Conservation (phyloP, 2,797 vertebrate genomes). For the Aulostomus chinensis region DNA sequence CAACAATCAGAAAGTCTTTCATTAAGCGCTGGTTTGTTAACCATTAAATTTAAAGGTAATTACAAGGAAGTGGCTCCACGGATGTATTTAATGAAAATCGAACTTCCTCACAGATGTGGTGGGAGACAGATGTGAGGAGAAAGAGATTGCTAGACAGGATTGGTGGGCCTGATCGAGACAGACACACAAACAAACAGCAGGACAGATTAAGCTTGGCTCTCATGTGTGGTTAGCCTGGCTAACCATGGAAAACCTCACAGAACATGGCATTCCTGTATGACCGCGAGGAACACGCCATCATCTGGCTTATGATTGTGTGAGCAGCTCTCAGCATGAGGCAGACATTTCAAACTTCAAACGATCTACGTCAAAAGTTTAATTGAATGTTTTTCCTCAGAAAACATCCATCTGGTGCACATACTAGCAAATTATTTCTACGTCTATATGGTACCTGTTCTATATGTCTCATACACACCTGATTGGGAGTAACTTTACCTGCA, state of each 20-base stretch:
- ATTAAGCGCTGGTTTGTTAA: constrained; percentile 49
- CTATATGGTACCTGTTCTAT: no score
- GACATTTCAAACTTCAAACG: constrained; percentile 55
- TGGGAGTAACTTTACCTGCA: no score
- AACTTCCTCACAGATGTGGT: constrained; percentile 64
- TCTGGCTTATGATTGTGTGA: constrained; percentile 54
- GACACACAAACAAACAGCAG: constrained; percentile 8
- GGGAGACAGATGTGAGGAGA: constrained; percentile 48
- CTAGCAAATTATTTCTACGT: not conserved
- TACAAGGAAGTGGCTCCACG: constrained; percentile 49
- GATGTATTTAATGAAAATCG: constrained; percentile 55
- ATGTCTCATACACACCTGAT: no score
- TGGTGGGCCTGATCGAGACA: constrained; percentile 21
- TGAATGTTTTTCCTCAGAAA: constrained; percentile 24
- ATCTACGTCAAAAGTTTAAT: constrained; percentile 46
- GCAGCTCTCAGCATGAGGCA: constrained; percentile 31
- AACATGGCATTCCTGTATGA: constrained; percentile 43
- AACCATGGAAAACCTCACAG: constrained; percentile 36
- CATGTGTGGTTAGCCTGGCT: constrained; percentile 45
- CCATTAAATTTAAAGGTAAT: constrained; percentile 54
- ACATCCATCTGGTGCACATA: no score
- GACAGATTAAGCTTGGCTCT: constrained; percentile 26
- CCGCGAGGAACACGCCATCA: constrained; percentile 46
- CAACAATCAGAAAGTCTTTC: constrained; percentile 40
- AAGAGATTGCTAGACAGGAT: constrained; percentile 32